Evolutionary conservation across 2,888 invertebrate genomes (phyloP), one percentile per base, ranked within the genome.

Genomic region (Parasteatoda lunata): DNA sequence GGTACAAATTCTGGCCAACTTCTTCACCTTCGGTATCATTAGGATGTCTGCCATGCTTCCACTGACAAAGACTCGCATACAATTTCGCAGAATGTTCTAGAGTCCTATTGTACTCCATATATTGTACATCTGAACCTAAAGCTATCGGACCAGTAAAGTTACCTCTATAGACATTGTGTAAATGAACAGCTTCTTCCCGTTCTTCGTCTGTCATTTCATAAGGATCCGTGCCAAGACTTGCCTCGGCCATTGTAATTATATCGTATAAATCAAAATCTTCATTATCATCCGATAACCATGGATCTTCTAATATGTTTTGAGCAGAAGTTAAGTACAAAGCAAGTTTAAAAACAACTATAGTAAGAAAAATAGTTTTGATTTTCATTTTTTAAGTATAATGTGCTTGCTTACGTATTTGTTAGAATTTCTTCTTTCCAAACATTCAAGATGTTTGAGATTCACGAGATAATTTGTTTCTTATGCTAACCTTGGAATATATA

Each of bases 191-290:
- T 6, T 5, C 4, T n/a, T 75, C 48, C 47, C 52, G 68, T 30
- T 76, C 15, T 47, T 82, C 82, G 9, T 49, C 45, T 13, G 64
- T 69, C 13, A 30, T 49, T 5, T n/a, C 30, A 47, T 82, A 75
- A n/a, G 30, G n/a, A 30, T 69, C 76, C 3, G 49, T 11, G 45
- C 69, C 69, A 5, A 52, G 30, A 0, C 6, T 49, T 2, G 45
- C 54, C 15, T 45, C 30, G 3, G 82, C 54, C 11, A 54, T 15
- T 1, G 48, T 13, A 8, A 82, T 82, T 7, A 82, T 76, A n/a
- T 76, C 70, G 2, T 52, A 7, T 45, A 82, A 45, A 13, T 82
- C 82, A 11, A 70, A 70, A n/a, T 82, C 82, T 9, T 64, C 82
- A 9, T 76, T 15, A 15, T 82, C 76, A 51, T 76, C 82, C n/a